Percentiles rank a stretch among this genome's conserved stretches.
These are phyloP conservation scores for Carassius auratus DNA, from an alignment of 2,113 vertebrate genomes.

Conservation along the genomic window DNA sequence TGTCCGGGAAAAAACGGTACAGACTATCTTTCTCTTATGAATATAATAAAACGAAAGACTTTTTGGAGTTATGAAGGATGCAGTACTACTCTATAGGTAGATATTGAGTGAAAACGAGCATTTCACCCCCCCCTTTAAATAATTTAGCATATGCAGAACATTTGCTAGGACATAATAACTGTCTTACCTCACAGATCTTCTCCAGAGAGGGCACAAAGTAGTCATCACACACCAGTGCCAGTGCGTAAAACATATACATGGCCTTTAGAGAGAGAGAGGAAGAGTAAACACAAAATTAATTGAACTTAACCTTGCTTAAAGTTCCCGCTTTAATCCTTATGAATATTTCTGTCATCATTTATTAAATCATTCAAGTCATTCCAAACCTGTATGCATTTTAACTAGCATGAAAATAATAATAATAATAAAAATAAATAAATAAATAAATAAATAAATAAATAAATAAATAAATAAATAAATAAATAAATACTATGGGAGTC, in stretches of 20 bases:
- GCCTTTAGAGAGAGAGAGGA: slow-evolving; percentile 76
- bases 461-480: too few species aligned
- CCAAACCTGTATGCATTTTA: not conserved
- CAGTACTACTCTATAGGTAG: too few species aligned
- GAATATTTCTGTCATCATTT: not conserved
- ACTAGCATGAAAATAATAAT: not conserved
- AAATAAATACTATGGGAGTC: not conserved
- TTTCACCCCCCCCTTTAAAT: not conserved
- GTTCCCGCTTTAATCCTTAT: not conserved
- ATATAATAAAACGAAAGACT: too few species aligned
- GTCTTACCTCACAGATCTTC: slow-evolving; percentile 92
- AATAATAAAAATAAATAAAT: too few species aligned
- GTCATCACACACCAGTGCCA: slow-evolving; percentile 96
- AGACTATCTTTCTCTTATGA: too few species aligned
- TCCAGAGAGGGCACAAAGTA: slow-evolving; percentile 97
- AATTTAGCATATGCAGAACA: not conserved
- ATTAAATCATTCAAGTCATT: not conserved
- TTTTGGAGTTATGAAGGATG: too few species aligned
- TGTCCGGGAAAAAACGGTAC: too few species aligned
- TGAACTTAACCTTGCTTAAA: not conserved
- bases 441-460: not conserved
- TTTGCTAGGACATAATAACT: not conserved
- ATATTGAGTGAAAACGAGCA: too few species aligned
- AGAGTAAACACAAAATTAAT: slow-evolving; percentile 27
- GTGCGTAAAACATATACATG: slow-evolving; percentile 96